A percentile compares a stretch with the other conserved stretches of the same genome.
These are phyloP conservation scores for Microcebus tavaratra DNA, from an alignment of 2,113 vertebrate genomes.

Conservation along the genomic window DNA sequence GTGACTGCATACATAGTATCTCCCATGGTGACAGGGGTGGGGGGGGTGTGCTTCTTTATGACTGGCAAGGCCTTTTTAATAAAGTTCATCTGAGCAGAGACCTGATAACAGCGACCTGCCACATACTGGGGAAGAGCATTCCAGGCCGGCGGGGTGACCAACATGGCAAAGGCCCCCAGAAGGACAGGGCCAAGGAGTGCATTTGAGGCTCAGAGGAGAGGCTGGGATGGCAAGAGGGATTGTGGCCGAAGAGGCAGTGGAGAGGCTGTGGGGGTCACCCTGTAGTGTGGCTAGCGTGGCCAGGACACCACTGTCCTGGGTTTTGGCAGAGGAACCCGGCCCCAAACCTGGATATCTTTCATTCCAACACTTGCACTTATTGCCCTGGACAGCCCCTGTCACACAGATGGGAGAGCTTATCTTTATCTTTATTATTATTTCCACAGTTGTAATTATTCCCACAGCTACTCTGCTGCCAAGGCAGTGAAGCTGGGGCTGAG, in stretches of 20 bases:
- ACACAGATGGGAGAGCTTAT: neutral
- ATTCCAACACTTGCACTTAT: neutral
- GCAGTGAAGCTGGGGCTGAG: neutral
- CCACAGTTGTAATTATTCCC: neutral
- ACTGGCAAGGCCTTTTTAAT: neutral
- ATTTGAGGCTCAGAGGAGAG: neutral
- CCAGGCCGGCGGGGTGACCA: too few relatives aligned
- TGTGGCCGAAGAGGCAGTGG: fast-evolving
- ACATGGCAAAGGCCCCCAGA: neutral
- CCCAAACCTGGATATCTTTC: neutral
- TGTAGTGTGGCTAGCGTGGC: neutral
- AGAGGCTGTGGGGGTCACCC: neutral
- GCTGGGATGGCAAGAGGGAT: neutral
- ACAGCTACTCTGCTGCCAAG: neutral
- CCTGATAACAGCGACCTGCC: neutral
- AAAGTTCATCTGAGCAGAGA: neutral
- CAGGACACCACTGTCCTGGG: neutral
- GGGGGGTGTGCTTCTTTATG: fast-evolving
- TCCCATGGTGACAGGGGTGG: fast-evolving
- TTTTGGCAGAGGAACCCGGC: neutral
- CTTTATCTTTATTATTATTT: neutral
- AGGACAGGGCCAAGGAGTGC: too few relatives aligned
- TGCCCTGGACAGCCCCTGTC: neutral
- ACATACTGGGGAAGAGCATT: fast-evolving
- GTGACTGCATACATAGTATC: fast-evolving